Base-by-base conservation (phyloP, 2,797 vertebrate genomes). In the Naso thynnoides region DNA sequence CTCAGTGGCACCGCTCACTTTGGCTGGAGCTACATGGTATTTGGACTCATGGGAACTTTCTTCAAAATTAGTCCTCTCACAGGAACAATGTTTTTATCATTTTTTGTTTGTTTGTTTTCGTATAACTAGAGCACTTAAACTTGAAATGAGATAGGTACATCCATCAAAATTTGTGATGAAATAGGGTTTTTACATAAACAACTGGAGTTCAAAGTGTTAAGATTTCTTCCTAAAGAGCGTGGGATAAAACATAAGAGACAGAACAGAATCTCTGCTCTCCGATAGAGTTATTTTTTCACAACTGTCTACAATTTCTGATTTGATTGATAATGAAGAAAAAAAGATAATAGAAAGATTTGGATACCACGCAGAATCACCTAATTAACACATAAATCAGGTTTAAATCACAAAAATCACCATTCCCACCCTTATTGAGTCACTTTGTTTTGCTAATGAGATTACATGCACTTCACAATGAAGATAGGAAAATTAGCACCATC, bases 121-220 rank as follows among this genome's bases (percentile, higher is more conserved):
- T 62, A 53, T 70, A 92, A 86, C 84, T 60, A 70, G 72, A 94
- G 84, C 92, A 93, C 88, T 89, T 95, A 91, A 83, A 89, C 73
- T 83, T 88, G 62, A 94, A 89, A 85, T 67, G 72, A 85, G 82
- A 79, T 91, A 90, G 84, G 64, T 89, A 86, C 86, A 81, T 92
- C 92, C 84, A 91, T 91, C 88, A 92, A 83, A 73, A 84, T 79
- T 85, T 86, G 75, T 69, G 65, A 66, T 82, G 41, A 79, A 78
- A 81, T 83, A 57, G n/a, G 59, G 81, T 68, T 70, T 70, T 53
- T 44, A 71, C 87, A 82, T 78, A 67, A 74, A 48, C 55, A 78
- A 55, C 53, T 82, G 36, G 73, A 61, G 50, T 71, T 84, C 61
- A 82, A 67, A 82, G 44, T 33, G 69, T 47, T 74, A 47, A 70